Evolutionary conservation across 2,113 vertebrate genomes (phyloP).

Genomic region (Tupaia chinensis): DNA sequence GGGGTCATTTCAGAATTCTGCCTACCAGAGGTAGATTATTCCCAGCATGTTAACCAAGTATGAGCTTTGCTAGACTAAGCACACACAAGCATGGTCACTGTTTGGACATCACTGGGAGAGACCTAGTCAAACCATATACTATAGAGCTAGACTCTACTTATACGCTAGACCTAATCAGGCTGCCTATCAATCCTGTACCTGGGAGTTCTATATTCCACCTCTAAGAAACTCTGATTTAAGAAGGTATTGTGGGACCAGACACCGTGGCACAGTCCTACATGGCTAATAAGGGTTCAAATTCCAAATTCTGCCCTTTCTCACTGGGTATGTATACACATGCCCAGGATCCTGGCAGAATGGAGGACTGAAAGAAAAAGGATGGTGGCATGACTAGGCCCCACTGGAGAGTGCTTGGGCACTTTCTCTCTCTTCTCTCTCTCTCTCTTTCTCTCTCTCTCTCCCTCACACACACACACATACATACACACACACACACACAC

Average conservation of each 20-base stretch:
- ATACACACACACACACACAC: too few relatives aligned
- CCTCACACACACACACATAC: too few relatives aligned
- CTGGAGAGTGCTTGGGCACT: too few relatives aligned
- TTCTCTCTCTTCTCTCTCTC: too few relatives aligned
- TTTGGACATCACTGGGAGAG: background rate
- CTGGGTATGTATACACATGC: too few relatives aligned
- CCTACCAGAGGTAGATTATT: background rate
- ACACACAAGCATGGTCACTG: background rate
- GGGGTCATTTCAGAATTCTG: background rate
- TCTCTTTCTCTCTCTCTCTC: too few relatives aligned
- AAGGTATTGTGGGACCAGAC: background rate
- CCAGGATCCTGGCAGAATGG: too few relatives aligned
- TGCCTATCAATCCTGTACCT: background rate
- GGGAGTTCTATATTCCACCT: background rate
- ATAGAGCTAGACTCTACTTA: background rate
- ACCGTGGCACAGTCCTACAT: too few relatives aligned
- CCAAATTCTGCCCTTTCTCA: too few relatives aligned
- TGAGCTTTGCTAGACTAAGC: background rate
- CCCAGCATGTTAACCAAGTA: background rate
- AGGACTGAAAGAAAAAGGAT: too few relatives aligned
- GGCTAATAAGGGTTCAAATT: too few relatives aligned
- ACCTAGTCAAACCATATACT: background rate
- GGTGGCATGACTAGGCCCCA: too few relatives aligned
- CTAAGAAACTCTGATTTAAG: constrained; percentile 38
- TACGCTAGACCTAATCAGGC: background rate